Base-by-base conservation (phyloP, 1,140 invertebrate genomes). In the Pseudomyrmex flavicornis region DNA sequence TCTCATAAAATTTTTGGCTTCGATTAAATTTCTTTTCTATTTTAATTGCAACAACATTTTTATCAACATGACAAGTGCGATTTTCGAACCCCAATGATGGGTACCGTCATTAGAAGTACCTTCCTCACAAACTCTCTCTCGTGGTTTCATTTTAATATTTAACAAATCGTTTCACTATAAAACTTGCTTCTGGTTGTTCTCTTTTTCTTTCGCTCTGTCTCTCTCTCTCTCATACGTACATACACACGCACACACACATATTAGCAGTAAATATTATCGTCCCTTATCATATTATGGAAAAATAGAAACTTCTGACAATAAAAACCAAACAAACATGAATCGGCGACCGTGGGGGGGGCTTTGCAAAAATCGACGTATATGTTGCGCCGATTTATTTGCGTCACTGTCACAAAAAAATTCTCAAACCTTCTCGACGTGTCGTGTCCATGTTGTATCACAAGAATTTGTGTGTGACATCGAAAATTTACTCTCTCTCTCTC, bases 261-360 rank as follows among this genome's bases (percentile, higher is more conserved):
- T 90, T 91, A 92, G 91, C 92, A 93, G 88, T 93, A 92, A 92
- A 92, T 93, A 93, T 94, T 91, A 91, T 94, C 90, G 84, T 92
- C 80, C 89, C 89, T 93, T 93, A 92, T 92, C 86, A 83, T 94
- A 93, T 92, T 93, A 94, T 94, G 93, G 92, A 94, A 94, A 94
- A 94, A 94, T 94, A 94, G 94, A 94, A 94, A 94, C 92, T 94
- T 94, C 91, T 94, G 93, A 94, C 90, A 94, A 93, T 94, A 93
- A 93, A 93, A 94, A 94, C 90, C 91, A 94, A 94, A 94, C 92
- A 93, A 93, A 94, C 91, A 84, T 91, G 90, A 94, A 92, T 91
- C 68, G 77, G 88, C 90, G 82, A 90, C 90, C 91, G 88, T 84
- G 72, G 90, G 90, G 85, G 87, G 66, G 44, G 61, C 52, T 61